Percentiles rank a stretch among this genome's conserved stretches.
These are phyloP conservation scores for Drosophila paranaensis DNA, from an alignment of 2,888 invertebrate species.

Conservation along the genomic window DNA sequence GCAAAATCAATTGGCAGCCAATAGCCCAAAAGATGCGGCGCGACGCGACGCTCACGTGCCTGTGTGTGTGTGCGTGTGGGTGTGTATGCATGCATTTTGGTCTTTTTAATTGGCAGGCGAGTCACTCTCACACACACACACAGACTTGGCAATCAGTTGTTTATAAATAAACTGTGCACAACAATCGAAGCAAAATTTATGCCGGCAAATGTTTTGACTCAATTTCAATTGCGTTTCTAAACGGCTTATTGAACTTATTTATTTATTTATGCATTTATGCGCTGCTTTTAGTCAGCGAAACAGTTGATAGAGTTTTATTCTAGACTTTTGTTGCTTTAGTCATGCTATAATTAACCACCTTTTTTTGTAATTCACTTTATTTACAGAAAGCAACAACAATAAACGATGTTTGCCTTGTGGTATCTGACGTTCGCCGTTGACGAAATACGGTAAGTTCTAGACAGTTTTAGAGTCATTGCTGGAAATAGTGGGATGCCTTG, in stretches of 20 bases:
- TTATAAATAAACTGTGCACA: slow-evolving; percentile 76
- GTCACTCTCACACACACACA: slow-evolving; percentile 20
- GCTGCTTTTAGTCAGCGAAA: not conserved
- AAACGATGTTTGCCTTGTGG: slow-evolving; percentile 84
- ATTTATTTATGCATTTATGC: slow-evolving; percentile 3
- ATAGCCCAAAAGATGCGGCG: slow-evolving; percentile 38
- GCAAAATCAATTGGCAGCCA: slow-evolving; percentile 40
- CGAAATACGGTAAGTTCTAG: slow-evolving; percentile 82
- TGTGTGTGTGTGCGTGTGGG: slow-evolving; percentile 10
- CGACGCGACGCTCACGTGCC: slow-evolving; percentile 10
- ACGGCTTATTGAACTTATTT: slow-evolving; percentile 1
- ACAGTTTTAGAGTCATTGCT: slow-evolving; percentile 34
- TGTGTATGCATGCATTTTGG: slow-evolving; percentile 29
- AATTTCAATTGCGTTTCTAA: slow-evolving; percentile 7
- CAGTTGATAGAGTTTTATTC: not conserved
- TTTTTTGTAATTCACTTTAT: slow-evolving; percentile 17
- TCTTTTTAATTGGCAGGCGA: slow-evolving; percentile 45
- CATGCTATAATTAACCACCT: slow-evolving; percentile 32
- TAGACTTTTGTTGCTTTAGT: slow-evolving; percentile 12
- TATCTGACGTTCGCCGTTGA: slow-evolving; percentile 84
- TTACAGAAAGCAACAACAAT: slow-evolving; percentile 63
- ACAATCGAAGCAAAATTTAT: slow-evolving; percentile 32
- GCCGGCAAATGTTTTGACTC: slow-evolving; percentile 18
- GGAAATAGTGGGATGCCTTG: not conserved
- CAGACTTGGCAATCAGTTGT: slow-evolving; percentile 46